phyloP scores from a whole-genome alignment of 1,140 invertebrate genomes.

The Cepaea nemoralis region DNA sequence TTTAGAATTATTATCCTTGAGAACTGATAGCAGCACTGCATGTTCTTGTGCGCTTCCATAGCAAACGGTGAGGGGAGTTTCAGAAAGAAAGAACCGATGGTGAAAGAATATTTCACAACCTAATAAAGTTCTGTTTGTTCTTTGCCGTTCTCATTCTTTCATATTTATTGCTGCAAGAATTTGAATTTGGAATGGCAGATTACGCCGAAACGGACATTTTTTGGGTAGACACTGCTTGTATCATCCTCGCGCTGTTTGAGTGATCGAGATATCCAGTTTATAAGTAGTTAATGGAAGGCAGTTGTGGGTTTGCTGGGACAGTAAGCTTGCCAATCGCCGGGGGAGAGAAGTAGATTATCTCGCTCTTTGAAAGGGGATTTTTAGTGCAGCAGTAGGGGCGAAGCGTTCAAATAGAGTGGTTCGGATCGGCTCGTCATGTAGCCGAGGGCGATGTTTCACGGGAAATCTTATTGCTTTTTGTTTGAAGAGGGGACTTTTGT shows the following conservation, averaged over 20 bases:
- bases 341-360: not conserved
- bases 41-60: not conserved
- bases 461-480: too few species aligned
- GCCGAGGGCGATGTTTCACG: conserved; percentile 1
- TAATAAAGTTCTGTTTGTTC: not conserved
- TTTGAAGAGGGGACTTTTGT: too few species aligned
- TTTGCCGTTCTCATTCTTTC: not conserved
- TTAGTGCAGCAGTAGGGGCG: not conserved
- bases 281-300: not conserved
- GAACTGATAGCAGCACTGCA: not conserved
- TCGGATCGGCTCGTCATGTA: not conserved
- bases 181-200: not conserved
- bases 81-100: not conserved
- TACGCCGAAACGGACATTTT: not conserved
- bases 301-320: not conserved
- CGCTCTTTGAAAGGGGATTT: not conserved
- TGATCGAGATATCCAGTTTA: not conserved
- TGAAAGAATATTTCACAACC: not conserved
- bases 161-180: conserved; percentile 1
- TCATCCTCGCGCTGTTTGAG: not conserved
- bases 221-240: not conserved
- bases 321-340: not conserved
- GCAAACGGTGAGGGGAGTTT: not conserved
- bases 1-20: not conserved
- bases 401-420: not conserved